Base-by-base conservation (phyloP, 2,888 invertebrate species). In the Acrobasis consociella region DNA sequence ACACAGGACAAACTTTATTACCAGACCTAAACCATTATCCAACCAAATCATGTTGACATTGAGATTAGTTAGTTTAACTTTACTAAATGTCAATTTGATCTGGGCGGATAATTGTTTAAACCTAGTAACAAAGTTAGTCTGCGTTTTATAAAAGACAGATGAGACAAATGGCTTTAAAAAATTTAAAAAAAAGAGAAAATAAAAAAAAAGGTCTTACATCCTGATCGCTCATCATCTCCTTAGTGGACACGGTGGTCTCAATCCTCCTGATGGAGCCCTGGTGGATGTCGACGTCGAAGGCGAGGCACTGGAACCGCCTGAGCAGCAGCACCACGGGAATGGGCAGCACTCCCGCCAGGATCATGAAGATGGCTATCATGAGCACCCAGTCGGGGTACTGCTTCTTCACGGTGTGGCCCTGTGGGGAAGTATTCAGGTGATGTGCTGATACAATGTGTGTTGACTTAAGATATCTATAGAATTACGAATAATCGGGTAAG, bases 201-300 rank as follows among this genome's bases (percentile, higher is more conserved):
- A 3, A n/a, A 38, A 37, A n/a, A 49, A 49, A 59, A 52, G 17
- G 17, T 51, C 97, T 96, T 87, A 97, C 97, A 86, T 97, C 97
- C 77, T 97, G 97, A 76, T 97, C 97, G 69, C 96, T 97, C 93
- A 98, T 97, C 98, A 98, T 98, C 87, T 97, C 97, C 85, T 97
- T 97, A 37, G 98, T 98, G 22, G 97, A 97, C 11, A 97, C 97
- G 0, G 98, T 98, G 39, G 98, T 97, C 83, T 98, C 98, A 76
- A 98, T 97, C 73, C 98, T 94, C 75, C 97, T 94, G 84, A 98
- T 97, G 68, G 97, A 97, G 38, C 97, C 97, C 92, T 97, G 97
- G 84, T 97, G 97, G 78, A 98, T 97, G 87, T 97, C 97, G 76
- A 97, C 94, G 82, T 98, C 98, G 72, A 97, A 94, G 73, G 97